Base-by-base conservation (phyloP, 92 coral and sea anemone genomes). In the Meandrina meandrites region DNA sequence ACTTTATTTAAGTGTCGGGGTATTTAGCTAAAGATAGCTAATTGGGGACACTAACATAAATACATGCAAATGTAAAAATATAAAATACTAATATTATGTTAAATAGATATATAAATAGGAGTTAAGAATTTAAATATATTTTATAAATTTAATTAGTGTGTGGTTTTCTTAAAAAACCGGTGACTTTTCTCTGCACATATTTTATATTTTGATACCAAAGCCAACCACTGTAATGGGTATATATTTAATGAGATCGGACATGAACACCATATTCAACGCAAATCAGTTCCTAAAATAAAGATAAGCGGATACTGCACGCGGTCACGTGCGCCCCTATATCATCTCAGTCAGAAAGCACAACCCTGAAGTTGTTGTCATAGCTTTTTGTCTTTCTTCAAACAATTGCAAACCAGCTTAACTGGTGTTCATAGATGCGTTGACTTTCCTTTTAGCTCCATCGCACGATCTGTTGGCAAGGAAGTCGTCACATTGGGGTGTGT, bases 201-300 rank as follows among this genome's bases (percentile, higher is more conserved):
- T 34, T 82, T 74, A 40, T 81, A 40, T 66, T 74, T 54, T 56
- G 70, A 47, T 71, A 70, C 75, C 47, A 69, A 53, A 82, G 77
- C 22, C 42, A 82, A 71, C 68, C 69, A 18, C 64, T 36, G 5
- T 53, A 70, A 32, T 22, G 85, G 45, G 67, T 56, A 51, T 83
- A 71, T 34, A 53, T 72, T 81, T 71, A 83, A 83, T 83, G 78
- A 82, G 77, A 82, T 82, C 86, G 86, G 76, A 31, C 77, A 30
- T 69, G 64, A 83, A 72, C n/a, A 14, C 37, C 57, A 83, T 83
- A 72, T 73, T 56, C 32, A 27, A 14, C 17, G 24, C 27, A 35
- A 74, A 21, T 54, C 36, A 74, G 53, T 56, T 74, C 87, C 42
- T 22, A 56, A 84, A 84, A 36, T 73, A 75, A 8, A 74, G 13